Evolutionary conservation across 2,113 vertebrate species (phyloP).

Genomic region (Silurus meridionalis): DNA sequence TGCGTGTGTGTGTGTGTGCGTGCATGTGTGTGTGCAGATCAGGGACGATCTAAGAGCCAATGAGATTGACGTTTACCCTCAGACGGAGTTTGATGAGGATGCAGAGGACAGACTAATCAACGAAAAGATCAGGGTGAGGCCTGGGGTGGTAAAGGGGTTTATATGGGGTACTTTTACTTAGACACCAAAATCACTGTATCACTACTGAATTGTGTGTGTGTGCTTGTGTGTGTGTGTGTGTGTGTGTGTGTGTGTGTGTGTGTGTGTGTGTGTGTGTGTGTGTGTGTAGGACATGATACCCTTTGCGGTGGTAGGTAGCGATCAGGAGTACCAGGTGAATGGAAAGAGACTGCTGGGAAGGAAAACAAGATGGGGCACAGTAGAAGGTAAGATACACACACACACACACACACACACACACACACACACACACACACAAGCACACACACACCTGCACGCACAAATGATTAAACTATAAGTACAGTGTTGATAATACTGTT

Average conservation of each 20-base stretch:
- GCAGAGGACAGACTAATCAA: constrained; percentile 90
- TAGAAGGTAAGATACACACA: constrained; percentile 80
- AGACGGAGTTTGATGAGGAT: constrained; percentile 97
- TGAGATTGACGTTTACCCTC: constrained; percentile 92
- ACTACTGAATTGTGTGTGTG: too few species aligned
- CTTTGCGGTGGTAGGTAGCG: constrained; percentile 95
- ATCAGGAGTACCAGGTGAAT: constrained; percentile 97
- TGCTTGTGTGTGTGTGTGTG: too few species aligned
- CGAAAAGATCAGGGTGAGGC: constrained; percentile 91
- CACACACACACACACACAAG: neutral
- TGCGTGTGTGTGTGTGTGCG: constrained; percentile 18
- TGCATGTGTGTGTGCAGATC: constrained; percentile 74
- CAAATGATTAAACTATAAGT: neutral
- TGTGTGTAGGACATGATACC: constrained; percentile 91
- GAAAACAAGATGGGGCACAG: constrained; percentile 98
- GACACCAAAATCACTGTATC: neutral
- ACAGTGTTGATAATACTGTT: neutral
- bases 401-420: neutral
- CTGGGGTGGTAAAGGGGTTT: neutral
- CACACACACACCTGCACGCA: constrained; percentile 16
- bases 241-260: neutral
- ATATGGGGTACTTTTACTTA: neutral
- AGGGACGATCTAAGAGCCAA: constrained; percentile 89
- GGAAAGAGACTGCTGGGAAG: constrained; percentile 92
- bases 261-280: constrained; percentile 24